Conservation (phyloP, 2,888 invertebrate genomes). For the Herminia tarsipennalis region DNA sequence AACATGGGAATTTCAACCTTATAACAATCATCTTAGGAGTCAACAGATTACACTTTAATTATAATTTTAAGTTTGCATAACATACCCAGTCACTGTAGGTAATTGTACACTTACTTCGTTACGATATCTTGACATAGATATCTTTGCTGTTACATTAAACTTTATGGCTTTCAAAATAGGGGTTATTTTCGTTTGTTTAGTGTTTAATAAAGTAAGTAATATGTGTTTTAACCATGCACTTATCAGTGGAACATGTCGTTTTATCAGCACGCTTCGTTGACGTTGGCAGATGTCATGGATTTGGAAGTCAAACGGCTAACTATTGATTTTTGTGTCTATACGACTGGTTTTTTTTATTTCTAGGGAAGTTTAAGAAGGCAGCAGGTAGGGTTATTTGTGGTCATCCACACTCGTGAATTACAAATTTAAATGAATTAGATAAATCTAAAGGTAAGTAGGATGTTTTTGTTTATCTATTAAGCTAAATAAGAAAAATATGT, state of each 20-base stretch:
- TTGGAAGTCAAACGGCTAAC: conserved; percentile 27
- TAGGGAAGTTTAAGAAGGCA: too few species aligned
- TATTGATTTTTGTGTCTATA: conserved; percentile 25
- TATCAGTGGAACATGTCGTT: conserved; percentile 40
- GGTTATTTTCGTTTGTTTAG: conserved; percentile 4
- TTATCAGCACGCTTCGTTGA: conserved; percentile 42
- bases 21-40: neutral
- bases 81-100: conserved; percentile 26
- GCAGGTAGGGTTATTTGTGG: too few species aligned
- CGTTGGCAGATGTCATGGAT: conserved; percentile 40
- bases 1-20: conserved; percentile 22
- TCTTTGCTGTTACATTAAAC: conserved; percentile 2
- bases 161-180: accelerated
- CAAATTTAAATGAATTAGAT: too few species aligned
- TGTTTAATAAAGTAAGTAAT: neutral
- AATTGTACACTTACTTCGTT: conserved; percentile 38
- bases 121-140: conserved; percentile 36
- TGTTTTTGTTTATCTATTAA: too few species aligned
- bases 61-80: conserved; percentile 12
- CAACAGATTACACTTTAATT: neutral
- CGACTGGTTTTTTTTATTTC: too few species aligned
- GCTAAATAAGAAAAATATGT: too few species aligned
- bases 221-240: conserved; percentile 34
- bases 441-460: too few species aligned
- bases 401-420: too few species aligned